Conservation (phyloP, 2,888 invertebrate genomes). For the Ochropleura plecta region DNA sequence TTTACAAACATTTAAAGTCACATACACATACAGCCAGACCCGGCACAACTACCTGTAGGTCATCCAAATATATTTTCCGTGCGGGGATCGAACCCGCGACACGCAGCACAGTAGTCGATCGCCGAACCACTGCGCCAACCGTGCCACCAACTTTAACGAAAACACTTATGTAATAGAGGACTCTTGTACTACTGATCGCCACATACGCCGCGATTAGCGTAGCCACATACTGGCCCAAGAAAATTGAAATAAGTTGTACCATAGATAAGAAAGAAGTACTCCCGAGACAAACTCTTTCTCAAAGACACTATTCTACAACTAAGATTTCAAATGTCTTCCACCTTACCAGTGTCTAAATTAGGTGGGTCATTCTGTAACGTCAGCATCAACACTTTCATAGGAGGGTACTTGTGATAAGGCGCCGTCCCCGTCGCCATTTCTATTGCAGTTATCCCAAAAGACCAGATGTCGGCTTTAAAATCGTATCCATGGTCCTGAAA, state of each 20-base stretch:
- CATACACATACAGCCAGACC: too few species aligned
- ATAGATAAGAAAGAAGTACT: too few species aligned
- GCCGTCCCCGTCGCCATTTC: conserved; percentile 99
- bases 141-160: background rate
- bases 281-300: background rate
- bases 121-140: too few species aligned
- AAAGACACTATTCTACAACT: background rate
- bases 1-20: too few species aligned
- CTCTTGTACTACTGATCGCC: too few species aligned
- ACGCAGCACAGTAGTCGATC: too few species aligned
- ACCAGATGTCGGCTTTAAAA: conserved; percentile 96
- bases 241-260: too few species aligned
- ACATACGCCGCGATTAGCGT: too few species aligned
- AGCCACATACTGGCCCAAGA: too few species aligned
- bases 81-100: too few species aligned
- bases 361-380: conserved; percentile 99
- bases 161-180: background rate
- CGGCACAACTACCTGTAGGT: too few species aligned
- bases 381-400: conserved; percentile 99
- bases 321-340: conserved; percentile 8
- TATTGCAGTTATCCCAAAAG: conserved; percentile 98
- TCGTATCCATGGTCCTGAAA: conserved; percentile 98
- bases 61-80: too few species aligned
- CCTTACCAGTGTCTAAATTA: conserved; percentile 95
- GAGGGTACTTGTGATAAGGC: conserved; percentile 99